Evolutionary conservation across 2,888 invertebrate genomes (phyloP).

Genomic region (Schrankia costaestrigalis): DNA sequence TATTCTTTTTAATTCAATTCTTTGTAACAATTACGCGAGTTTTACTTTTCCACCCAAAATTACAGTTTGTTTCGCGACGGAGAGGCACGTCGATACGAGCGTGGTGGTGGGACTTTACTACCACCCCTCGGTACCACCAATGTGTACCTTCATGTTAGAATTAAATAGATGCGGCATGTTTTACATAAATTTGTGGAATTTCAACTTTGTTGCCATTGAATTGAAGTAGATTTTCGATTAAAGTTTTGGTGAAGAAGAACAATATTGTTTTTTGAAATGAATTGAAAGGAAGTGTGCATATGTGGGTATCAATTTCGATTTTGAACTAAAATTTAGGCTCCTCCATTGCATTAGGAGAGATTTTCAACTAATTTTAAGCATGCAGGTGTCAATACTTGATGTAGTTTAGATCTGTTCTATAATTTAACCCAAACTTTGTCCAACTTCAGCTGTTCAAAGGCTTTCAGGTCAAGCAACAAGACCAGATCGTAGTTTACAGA

Average conservation of each 20-base stretch:
- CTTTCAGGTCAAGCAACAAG: too few species aligned
- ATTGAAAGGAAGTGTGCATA: too few species aligned
- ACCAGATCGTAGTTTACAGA: too few species aligned
- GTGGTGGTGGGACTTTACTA: slow-evolving; percentile 68
- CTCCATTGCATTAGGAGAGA: neutral
- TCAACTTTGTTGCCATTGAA: slow-evolving; percentile 5
- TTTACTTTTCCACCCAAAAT: too few species aligned
- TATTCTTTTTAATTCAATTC: too few species aligned
- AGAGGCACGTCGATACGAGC: slow-evolving; percentile 56
- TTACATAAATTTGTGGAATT: slow-evolving; percentile 3
- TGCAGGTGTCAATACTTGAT: neutral
- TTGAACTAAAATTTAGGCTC: neutral
- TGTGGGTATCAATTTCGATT: neutral
- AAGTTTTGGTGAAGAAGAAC: too few species aligned
- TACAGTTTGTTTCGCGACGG: slow-evolving; percentile 31
- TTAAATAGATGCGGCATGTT: slow-evolving; percentile 23
- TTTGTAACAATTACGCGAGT: too few species aligned
- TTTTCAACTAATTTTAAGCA: neutral
- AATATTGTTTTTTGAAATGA: too few species aligned
- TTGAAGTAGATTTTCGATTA: neutral
- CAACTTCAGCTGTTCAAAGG: too few species aligned
- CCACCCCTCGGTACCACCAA: slow-evolving; percentile 46
- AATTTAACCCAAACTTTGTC: too few species aligned
- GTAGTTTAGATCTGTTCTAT: too few species aligned
- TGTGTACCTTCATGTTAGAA: slow-evolving; percentile 27